Base-by-base conservation (phyloP, 2,113 vertebrate genomes). In the Onychorhynchus coronatus region DNA sequence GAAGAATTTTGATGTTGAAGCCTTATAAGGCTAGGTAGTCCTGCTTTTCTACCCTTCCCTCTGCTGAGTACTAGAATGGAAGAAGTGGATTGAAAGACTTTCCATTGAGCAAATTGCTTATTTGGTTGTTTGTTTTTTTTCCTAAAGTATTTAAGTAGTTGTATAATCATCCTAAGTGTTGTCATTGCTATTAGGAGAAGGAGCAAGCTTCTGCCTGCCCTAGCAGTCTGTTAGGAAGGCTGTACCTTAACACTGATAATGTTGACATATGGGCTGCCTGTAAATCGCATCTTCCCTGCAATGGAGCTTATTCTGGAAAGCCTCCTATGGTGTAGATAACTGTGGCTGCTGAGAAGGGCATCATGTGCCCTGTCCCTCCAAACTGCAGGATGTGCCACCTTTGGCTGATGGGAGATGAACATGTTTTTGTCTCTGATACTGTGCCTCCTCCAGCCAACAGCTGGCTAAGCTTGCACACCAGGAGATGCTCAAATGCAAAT, bases 401-500 rank as follows among this genome's bases (percentile, higher is more conserved):
- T 63, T 88, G 52, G 56, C 28, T 0, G 0, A 17, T 37, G 24
- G 66, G 39, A 23, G 23, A 15, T 12, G 42, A 56, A 42, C 5
- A 1, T 5, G 4, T 18, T 77, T 63, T 24, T 59, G 44, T 44
- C 46, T 22, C 59, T 73, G 46, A n/a, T n/a, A 15, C 31, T 46
- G 7, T 56, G 22, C n/a, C 30, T 88, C 33, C 56, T 75, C 9
- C 41, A 71, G 42, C 42, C 42, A 55, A 5, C 42, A 85, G 33
- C 81, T 80, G 31, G 12, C 35, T n/a, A 21, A 15, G 33, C 14
- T 70, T 23, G 85, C 1, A 0, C 41, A 18, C 14, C 0, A 0
- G 27, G 55, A 74, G 23, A 14, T 28, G 9, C 25, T 78, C 56
- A 20, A 20, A 8, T 28, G 39, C 35, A 46, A 49, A 49, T 30